phyloP scores from a whole-genome alignment of 2,888 invertebrate species.

The Lepidochitona cinerea region DNA sequence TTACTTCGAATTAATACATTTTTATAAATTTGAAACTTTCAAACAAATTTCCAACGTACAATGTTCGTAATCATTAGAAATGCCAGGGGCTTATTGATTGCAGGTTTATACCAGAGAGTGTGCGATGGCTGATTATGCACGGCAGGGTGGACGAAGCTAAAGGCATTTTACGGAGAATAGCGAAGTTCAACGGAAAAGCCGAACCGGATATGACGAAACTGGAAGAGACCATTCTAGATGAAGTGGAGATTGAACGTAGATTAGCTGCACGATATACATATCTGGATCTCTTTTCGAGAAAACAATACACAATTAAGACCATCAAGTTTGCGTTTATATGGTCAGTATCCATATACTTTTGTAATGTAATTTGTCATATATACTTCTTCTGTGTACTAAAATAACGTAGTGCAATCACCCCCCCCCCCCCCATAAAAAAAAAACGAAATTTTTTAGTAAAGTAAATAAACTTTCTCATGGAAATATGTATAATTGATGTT shows the following conservation, averaged over 20 bases:
- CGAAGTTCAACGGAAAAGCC: constrained; percentile 35
- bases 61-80: too few relatives aligned
- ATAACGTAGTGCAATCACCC: too few relatives aligned
- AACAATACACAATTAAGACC: constrained; percentile 26
- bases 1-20: too few relatives aligned
- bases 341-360: constrained; percentile 20
- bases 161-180: constrained; percentile 32
- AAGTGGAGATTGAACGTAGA: constrained; percentile 20
- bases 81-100: too few relatives aligned
- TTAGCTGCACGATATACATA: constrained; percentile 35
- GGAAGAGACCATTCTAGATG: constrained; percentile 5
- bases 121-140: constrained; percentile 43
- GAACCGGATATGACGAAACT: constrained; percentile 27
- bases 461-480: too few relatives aligned
- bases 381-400: too few relatives aligned
- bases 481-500: too few relatives aligned
- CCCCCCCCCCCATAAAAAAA: too few relatives aligned
- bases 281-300: constrained; percentile 40
- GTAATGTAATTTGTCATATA: too few relatives aligned
- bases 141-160: constrained; percentile 39
- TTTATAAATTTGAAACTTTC: too few relatives aligned
- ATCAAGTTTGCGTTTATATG: constrained; percentile 31
- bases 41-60: too few relatives aligned
- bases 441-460: too few relatives aligned
- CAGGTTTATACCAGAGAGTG: constrained; percentile 46